Conservation (phyloP, 2,113 vertebrate species). For the Mobula birostris region DNA sequence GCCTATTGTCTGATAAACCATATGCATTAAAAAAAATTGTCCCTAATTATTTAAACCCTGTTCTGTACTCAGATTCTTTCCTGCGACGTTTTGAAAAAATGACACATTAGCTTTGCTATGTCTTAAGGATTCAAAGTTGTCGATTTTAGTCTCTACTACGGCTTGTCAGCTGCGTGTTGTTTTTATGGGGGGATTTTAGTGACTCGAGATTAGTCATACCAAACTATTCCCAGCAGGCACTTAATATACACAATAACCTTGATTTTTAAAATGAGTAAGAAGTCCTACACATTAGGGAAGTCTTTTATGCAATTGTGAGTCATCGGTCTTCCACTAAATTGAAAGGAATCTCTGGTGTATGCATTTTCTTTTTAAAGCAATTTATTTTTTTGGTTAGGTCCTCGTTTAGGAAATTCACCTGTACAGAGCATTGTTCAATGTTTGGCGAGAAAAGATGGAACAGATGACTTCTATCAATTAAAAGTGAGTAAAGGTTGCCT, state of each 20-base stretch:
- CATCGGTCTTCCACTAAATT: constrained; percentile 34
- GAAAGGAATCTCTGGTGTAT: neutral
- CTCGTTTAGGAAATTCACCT: constrained; percentile 93
- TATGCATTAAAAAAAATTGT: neutral
- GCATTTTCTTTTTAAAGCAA: constrained; percentile 9
- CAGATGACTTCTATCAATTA: constrained; percentile 96
- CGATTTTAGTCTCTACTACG: neutral
- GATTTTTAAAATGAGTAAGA: constrained; percentile 21
- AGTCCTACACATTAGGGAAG: neutral
- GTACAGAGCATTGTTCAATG: constrained; percentile 98
- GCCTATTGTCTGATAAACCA: neutral
- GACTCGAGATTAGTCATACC: constrained; percentile 31
- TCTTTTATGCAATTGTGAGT: constrained; percentile 24
- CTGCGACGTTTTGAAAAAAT: neutral
- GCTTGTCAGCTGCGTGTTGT: constrained; percentile 2
- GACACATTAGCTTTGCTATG: neutral
- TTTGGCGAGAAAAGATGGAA: constrained; percentile 94
- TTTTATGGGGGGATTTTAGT: neutral
- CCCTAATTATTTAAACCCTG: neutral
- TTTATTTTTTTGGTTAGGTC: constrained; percentile 58
- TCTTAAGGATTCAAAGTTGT: neutral
- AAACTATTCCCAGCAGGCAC: neutral
- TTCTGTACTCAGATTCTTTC: neutral
- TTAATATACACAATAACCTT: constrained; percentile 7
- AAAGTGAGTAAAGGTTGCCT: constrained; percentile 68